Evolutionary conservation across 2,888 invertebrate species (phyloP).

Genomic region (Cataglyphis rosenhaueri): DNA sequence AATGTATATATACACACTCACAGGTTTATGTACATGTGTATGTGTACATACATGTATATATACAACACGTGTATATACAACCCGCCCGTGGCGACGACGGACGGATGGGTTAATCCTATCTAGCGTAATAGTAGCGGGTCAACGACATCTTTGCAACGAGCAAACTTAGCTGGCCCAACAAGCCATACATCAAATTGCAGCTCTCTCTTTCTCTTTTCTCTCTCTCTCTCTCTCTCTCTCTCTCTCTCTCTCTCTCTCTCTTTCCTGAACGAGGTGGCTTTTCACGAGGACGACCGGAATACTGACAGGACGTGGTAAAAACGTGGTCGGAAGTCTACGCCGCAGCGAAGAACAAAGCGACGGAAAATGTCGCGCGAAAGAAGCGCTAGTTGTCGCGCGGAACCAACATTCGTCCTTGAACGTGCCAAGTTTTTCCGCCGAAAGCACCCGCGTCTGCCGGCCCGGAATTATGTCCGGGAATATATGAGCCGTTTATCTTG

Average conservation of each 20-base stretch:
- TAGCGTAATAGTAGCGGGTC: constrained; percentile 50
- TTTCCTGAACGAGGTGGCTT: constrained; percentile 2
- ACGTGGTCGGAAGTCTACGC: constrained; percentile 36
- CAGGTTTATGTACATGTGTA: too few species aligned
- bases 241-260: not conserved
- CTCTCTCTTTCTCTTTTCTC: not conserved
- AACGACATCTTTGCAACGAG: constrained; percentile 54
- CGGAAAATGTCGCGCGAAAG: constrained; percentile 38
- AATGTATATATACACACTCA: not conserved
- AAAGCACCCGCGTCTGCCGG: constrained; percentile 26
- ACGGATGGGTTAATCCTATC: constrained; percentile 52
- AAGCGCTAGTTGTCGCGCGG: constrained; percentile 42
- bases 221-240: not conserved
- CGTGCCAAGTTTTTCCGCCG: constrained; percentile 52
- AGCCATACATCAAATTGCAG: constrained; percentile 51
- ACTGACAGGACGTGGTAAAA: constrained; percentile 20
- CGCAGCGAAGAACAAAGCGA: constrained; percentile 44
- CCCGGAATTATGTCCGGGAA: constrained; percentile 44
- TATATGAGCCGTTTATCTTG: constrained; percentile 52
- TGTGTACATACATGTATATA: not conserved
- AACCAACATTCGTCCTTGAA: constrained; percentile 50
- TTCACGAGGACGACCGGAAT: not conserved
- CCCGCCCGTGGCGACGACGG: constrained; percentile 9
- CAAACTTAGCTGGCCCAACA: constrained; percentile 54
- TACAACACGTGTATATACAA: not conserved